phyloP scores from a whole-genome alignment of 2,888 invertebrate species.

The Epinotia brunnichana region DNA sequence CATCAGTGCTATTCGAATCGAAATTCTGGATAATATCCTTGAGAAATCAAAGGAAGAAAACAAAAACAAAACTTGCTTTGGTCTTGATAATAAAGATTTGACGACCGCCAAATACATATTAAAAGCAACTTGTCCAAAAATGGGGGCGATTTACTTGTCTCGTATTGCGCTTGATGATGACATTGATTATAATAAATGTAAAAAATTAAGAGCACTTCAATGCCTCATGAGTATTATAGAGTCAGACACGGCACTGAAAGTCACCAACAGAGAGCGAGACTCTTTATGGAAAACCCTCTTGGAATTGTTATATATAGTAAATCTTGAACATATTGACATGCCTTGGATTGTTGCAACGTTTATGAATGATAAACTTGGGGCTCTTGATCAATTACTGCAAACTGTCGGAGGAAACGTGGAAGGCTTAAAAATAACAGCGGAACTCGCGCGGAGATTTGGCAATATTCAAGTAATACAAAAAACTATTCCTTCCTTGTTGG shows the following conservation, averaged over 20 bases:
- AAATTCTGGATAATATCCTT: slow-evolving; percentile 77
- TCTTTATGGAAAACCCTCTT: slow-evolving; percentile 74
- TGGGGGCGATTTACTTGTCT: slow-evolving; percentile 80
- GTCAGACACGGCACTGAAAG: slow-evolving; percentile 75
- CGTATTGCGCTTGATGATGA: slow-evolving; percentile 79
- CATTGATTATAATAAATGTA: slow-evolving; percentile 74
- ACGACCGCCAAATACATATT: slow-evolving; percentile 79
- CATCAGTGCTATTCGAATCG: slow-evolving; percentile 76
- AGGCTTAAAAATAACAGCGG: slow-evolving; percentile 68
- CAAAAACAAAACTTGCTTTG: slow-evolving; percentile 57
- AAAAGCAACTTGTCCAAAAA: slow-evolving; percentile 80
- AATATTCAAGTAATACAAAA: slow-evolving; percentile 61
- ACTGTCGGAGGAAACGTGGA: slow-evolving; percentile 65
- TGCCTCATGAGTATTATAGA: slow-evolving; percentile 79
- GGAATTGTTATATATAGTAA: slow-evolving; percentile 72
- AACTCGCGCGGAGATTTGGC: slow-evolving; percentile 68
- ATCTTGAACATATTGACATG: slow-evolving; percentile 76
- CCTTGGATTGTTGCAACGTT: slow-evolving; percentile 78
- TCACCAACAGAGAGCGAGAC: slow-evolving; percentile 71
- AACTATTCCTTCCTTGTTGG: slow-evolving; percentile 66
- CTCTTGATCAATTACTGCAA: slow-evolving; percentile 72
- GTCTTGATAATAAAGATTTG: slow-evolving; percentile 68
- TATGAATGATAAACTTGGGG: slow-evolving; percentile 71
- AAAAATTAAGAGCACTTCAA: slow-evolving; percentile 78
- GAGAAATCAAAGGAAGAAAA: slow-evolving; percentile 63